Base-by-base conservation (phyloP, 2,113 vertebrate genomes). In the Pollimyrus isidori region DNA sequence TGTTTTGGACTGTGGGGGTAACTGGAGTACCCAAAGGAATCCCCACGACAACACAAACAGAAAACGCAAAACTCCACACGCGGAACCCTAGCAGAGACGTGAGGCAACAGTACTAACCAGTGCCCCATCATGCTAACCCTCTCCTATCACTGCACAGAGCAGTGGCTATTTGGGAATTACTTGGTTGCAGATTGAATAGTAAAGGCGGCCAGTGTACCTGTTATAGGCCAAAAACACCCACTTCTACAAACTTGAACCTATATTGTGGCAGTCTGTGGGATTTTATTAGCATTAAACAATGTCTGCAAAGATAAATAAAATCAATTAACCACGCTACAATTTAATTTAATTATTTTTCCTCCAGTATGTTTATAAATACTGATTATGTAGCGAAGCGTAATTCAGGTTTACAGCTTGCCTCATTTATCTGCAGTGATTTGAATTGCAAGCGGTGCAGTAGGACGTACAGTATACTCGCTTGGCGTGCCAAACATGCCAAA, bases 231-330 rank as follows among this genome's bases (percentile, higher is more conserved):
- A 7, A 80, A 39, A 80, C 13, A 80, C 15, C 35, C 4, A 39
- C 73, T 35, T 39, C 35, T 15, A 42, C 73, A 80, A 80, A 42
- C 35, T 1, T 80, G 6, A 42, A 42, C 73, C 17, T 80, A 39
- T 23, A 84, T 48, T 48, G 82, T 46, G 45, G 82, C 6, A 84
- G 45, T 84, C 82, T 76, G 4, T 84, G 10, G 82, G 82, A 23
- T 48, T 84, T 84, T 84, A 84, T 48, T 84, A 84, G 39, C 5
- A 21, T 84, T 48, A 84, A 84, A 84, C 82, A 46, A 84, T 84
- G 39, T 84, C 19, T 26, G 82, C 82, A 48, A 48, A 84, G 73
- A 17, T 3, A 23, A 84, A 21, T 48, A 45, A 48, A 84, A 48
- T 42, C 45, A 84, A 48, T 45, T 84, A 84, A 48, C 45, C 45